phyloP scores from a whole-genome alignment of 1,140 invertebrate species.

The Penaeus indicus region DNA sequence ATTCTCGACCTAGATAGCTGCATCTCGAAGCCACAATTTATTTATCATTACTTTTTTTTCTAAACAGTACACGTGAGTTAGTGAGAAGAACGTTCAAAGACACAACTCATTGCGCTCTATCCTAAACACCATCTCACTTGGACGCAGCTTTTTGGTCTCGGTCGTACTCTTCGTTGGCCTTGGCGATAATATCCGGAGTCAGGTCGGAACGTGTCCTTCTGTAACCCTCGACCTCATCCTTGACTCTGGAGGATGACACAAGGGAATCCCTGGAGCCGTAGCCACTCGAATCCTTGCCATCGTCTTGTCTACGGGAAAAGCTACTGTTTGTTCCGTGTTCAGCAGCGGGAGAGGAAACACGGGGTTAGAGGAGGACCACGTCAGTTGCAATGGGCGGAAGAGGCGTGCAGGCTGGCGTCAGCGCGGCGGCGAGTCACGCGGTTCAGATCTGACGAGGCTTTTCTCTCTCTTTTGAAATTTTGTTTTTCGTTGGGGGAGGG shows the following conservation, averaged over 20 bases:
- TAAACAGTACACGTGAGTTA: too few relatives aligned
- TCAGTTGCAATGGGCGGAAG: too few relatives aligned
- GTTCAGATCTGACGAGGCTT: too few relatives aligned
- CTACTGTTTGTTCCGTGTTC: constrained; percentile 43
- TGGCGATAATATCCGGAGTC: constrained; percentile 43
- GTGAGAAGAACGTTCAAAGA: too few relatives aligned
- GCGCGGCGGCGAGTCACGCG: too few relatives aligned
- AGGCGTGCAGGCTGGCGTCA: too few relatives aligned
- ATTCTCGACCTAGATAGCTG: too few relatives aligned
- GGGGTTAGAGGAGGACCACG: constrained; percentile 37
- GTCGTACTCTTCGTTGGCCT: constrained; percentile 43
- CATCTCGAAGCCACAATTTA: too few relatives aligned
- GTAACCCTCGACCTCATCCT: constrained; percentile 52
- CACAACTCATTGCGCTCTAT: neutral
- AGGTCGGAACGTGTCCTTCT: constrained; percentile 55
- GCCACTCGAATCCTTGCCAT: constrained; percentile 50
- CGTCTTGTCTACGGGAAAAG: constrained; percentile 60
- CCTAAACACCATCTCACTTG: constrained; percentile 39
- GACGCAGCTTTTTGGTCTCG: constrained; percentile 35
- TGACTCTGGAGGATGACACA: constrained; percentile 56
- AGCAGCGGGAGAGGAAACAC: constrained; percentile 27
- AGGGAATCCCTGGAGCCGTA: constrained; percentile 64
- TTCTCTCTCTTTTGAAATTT: too few relatives aligned
- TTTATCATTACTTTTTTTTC: too few relatives aligned
- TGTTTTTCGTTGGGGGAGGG: too few relatives aligned